Base-by-base conservation (phyloP, 2,113 vertebrate species). In the Sialia sialis region DNA sequence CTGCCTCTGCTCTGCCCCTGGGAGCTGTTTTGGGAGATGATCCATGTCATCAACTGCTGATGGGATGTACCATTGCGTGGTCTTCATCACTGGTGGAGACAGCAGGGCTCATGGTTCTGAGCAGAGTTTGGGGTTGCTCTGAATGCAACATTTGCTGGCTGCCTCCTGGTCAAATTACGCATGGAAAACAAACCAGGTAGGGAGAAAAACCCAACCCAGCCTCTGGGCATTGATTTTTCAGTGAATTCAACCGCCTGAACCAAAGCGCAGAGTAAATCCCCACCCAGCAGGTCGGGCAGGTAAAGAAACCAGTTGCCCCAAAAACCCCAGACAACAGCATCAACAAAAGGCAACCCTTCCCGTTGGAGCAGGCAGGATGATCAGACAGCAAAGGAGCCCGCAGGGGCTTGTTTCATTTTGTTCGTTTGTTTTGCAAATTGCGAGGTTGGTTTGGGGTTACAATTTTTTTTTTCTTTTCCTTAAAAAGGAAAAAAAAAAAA, bases 401-500 rank as follows among this genome's bases (percentile, higher is more conserved):
- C 92, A 96, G 95, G 95, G 93, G 88, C 90, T 96, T 97, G 92
- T 96, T 96, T 94, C 39, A 95, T 93, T 95, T 90, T 38, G 80
- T 93, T 96, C 55, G 56, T 95, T 96, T 96, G 94, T 96, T 96
- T 97, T 95, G 94, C 94, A 94, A 92, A 95, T 94, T 93, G 80
- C 0, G 52, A 95, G 85, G 89, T 94, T 95, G 93, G 88, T 95
- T 93, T 90, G 90, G 91, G 84, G 92, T 93, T 94, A 74, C 51
- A 85, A 21, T 59, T 75, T 69, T 5, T 91, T 85, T 91, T 85
- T 60, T 16, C 3, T 46, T 91, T 86, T 44, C 20, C 29, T 51
- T 63, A 34, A 92, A 94, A 92, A 51, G 12, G 22, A 10, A 36
- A 51, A 84, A 63, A 49, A 51, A 63, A 63, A 49, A 51, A 49